phyloP scores from a whole-genome alignment of 1,140 invertebrate genomes.

The Drosophila fuyamai region DNA sequence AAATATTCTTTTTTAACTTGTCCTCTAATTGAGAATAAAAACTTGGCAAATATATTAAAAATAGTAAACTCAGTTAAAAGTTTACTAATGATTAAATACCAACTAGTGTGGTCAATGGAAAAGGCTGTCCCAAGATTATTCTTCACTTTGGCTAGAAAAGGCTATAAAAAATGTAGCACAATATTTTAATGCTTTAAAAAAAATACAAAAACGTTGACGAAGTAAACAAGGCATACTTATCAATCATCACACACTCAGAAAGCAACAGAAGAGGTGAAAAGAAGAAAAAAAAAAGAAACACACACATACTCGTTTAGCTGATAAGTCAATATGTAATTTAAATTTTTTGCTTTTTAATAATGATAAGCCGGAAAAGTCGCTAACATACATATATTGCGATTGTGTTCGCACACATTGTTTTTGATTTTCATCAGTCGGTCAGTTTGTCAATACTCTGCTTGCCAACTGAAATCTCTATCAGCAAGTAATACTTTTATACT shows the following conservation, averaged over 20 bases:
- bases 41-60: no score
- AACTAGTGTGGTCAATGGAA: no score
- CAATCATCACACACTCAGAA: conserved; percentile 9
- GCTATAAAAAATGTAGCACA: background rate
- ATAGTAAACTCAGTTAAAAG: no score
- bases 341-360: conserved; percentile 77
- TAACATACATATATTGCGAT: conserved; percentile 3
- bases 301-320: conserved; percentile 32
- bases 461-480: conserved; percentile 52
- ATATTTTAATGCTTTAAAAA: conserved; percentile 19
- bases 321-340: conserved; percentile 80
- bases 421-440: conserved; percentile 56
- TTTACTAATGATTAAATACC: no score
- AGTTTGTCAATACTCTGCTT: conserved; percentile 31
- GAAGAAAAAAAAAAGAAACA: conserved; percentile 37
- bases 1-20: no score
- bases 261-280: conserved; percentile 42
- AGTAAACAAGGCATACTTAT: conserved; percentile 37
- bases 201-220: conserved; percentile 44
- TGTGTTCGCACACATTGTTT: conserved; percentile 25
- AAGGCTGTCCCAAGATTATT: background rate
- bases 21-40: no score
- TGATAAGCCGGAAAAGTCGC: conserved; percentile 72
- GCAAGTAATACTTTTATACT: conserved; percentile 49
- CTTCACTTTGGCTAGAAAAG: background rate